A percentile compares a stretch with the other conserved stretches of the same genome.
These are phyloP conservation scores for Tamandua tetradactyla DNA, from an alignment of 2,797 vertebrate species.

Conservation along the genomic window DNA sequence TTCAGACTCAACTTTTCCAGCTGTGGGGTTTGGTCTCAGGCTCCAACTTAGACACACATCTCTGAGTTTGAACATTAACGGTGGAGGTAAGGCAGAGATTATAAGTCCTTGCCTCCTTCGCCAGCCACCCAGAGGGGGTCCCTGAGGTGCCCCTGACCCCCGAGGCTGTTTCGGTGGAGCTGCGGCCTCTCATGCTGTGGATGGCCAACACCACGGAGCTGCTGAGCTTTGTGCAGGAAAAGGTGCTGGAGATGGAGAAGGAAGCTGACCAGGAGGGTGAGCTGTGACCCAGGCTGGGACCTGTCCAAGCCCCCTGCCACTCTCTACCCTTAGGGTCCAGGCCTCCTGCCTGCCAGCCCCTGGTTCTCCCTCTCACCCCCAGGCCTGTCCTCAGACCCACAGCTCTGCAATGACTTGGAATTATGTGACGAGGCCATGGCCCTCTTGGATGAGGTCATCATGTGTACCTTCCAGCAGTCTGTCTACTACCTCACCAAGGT, in stretches of 20 bases:
- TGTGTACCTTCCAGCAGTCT: conserved; percentile 97
- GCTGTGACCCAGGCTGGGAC: not conserved
- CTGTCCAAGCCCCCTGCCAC: not conserved
- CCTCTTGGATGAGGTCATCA: conserved; percentile 95
- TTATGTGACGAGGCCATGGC: conserved; percentile 94
- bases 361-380: conserved; percentile 7
- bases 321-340: not conserved
- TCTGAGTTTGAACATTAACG: not conserved
- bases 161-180: conserved; percentile 91
- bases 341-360: not conserved
- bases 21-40: not conserved
- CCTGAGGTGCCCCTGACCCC: conserved; percentile 88
- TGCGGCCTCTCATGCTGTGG: conserved; percentile 95
- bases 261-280: conserved; percentile 96
- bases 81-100: not conserved
- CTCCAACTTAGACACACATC: not conserved
- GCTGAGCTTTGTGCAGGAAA: conserved; percentile 95
- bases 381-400: conserved; percentile 88
- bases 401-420: conserved; percentile 93
- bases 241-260: conserved; percentile 93
- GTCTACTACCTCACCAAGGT: conserved; percentile 98
- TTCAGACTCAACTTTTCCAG: not conserved
- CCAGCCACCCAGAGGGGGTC: conserved; percentile 87
- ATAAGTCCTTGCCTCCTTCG: conserved; percentile 1
- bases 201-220: conserved; percentile 97